Conservation (phyloP, 2,797 vertebrate species). For the Periophthalmus magnuspinnatus region DNA sequence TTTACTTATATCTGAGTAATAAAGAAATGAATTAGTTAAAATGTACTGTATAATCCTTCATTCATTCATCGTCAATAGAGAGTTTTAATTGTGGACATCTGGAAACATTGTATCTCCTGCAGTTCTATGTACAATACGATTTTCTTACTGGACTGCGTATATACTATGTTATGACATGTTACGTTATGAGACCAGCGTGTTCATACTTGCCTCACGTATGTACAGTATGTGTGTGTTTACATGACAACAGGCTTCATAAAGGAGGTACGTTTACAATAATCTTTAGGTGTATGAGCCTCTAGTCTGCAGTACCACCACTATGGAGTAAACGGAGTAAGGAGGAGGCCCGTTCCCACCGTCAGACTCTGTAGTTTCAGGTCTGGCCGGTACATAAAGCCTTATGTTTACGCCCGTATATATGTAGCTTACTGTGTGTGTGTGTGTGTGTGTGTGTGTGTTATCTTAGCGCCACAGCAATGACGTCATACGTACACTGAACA, state of each 20-base stretch:
- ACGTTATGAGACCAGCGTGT: neutral
- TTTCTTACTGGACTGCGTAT: no score
- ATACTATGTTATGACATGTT: no score
- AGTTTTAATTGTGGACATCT: no score
- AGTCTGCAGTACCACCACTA: no score
- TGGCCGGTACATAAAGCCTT: no score
- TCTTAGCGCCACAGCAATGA: neutral
- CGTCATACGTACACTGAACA: neutral
- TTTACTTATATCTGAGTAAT: no score
- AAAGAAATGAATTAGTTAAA: no score
- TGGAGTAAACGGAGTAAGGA: no score
- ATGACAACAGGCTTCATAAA: neutral
- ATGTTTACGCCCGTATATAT: neutral
- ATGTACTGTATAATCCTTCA: no score
- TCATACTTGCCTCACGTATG: neutral
- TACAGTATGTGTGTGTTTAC: conserved; percentile 2
- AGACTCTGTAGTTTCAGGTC: neutral
- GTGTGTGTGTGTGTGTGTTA: neutral
- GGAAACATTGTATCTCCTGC: no score
- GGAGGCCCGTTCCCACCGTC: neutral
- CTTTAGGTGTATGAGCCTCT: neutral
- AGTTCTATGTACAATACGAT: no score
- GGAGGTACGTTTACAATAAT: neutral
- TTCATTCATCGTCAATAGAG: no score
- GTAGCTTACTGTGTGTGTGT: neutral